These are phyloP conservation scores for Anolis sagrei DNA, from an alignment of 2,113 vertebrate species.

Conservation along the genomic window DNA sequence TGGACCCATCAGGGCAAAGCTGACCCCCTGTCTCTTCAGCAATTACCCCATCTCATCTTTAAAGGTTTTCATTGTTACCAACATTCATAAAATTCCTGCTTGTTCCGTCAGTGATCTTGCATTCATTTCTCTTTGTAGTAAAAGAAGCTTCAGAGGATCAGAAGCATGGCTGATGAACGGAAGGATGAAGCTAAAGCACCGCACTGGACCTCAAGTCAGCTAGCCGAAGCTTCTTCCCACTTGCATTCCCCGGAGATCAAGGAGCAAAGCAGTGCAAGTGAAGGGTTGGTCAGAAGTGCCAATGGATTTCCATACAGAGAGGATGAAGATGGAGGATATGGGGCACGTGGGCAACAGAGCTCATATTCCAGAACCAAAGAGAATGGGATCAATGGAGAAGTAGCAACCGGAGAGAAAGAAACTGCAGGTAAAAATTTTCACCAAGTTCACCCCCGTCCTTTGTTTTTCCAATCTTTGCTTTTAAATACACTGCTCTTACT, in stretches of 20 bases:
- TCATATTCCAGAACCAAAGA: conserved; percentile 85
- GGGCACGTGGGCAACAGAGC: conserved; percentile 72
- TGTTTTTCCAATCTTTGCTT: conserved; percentile 8
- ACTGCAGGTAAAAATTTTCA: conserved; percentile 87
- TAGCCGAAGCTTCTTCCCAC: conserved; percentile 77
- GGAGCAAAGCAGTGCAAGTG: conserved; percentile 79
- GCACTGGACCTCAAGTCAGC: conserved; percentile 90
- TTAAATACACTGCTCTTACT: not conserved
- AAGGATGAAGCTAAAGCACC: conserved; percentile 90
- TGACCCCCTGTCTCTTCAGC: not conserved
- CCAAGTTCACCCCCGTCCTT: not conserved
- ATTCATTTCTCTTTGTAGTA: conserved; percentile 65
- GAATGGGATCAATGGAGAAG: conserved; percentile 95
- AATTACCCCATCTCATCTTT: not conserved
- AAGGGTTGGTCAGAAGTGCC: conserved; percentile 83
- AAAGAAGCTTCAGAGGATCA: conserved; percentile 41
- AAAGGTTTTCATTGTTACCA: accelerated
- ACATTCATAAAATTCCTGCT: accelerated
- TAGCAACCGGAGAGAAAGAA: conserved; percentile 84
- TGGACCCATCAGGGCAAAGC: not conserved
- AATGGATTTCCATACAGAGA: conserved; percentile 88
- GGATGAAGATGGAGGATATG: conserved; percentile 84
- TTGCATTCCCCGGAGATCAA: conserved; percentile 82
- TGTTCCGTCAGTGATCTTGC: not conserved
- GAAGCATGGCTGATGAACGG: conserved; percentile 92